Evolutionary conservation across 2,888 invertebrate genomes (phyloP), one percentile per base, ranked within the genome.

Genomic region (Odontothrips loti): DNA sequence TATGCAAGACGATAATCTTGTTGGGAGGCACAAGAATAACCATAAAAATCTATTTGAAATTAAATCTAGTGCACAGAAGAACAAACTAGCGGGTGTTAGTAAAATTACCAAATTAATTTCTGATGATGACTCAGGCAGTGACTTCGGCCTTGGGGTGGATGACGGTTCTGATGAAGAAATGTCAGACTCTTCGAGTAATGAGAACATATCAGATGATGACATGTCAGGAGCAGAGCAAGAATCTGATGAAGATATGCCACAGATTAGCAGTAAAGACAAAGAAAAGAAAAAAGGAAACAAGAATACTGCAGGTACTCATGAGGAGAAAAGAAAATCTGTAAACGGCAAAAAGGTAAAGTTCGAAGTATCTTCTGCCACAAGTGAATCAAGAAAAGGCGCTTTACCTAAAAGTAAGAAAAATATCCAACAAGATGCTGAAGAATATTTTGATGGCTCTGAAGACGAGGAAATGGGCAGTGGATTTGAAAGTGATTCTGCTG

Each of bases 141-240:
- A 83, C 80, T 82, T 80, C 81, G 81, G 84, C 79, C 84, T 84
- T 83, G 85, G 84, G 84, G 86, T 85, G 84, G 87, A 86, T 84
- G 83, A 85, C 20, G 81, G 82, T n/a, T 51, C 34, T 15, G 63
- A 51, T 48, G 82, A 83, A 15, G 80, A 83, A 15, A 82, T 81
- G 11, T 78, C 83, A 48, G 82, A 83, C 47, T 80, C 4, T 27
- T 12, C 23, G 9, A 27, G n/a, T 8, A 82, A 82, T 79, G 80
- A 43, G 34, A 4, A 79, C 29, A 47, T 20, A 63, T 80, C 81
- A 43, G 85, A 80, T 84, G 84, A 85, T 29, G 82, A 80, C 20
- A 80, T 81, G 82, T 82, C 83, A 63, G 82, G 82, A 80, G 82
- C 81, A 51, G 82, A 83, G 27, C 68, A 82, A 29, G 82, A 83